These are phyloP conservation scores for Lydus trimaculatus DNA, from an alignment of 2,888 invertebrate genomes.

Conservation along the genomic window DNA sequence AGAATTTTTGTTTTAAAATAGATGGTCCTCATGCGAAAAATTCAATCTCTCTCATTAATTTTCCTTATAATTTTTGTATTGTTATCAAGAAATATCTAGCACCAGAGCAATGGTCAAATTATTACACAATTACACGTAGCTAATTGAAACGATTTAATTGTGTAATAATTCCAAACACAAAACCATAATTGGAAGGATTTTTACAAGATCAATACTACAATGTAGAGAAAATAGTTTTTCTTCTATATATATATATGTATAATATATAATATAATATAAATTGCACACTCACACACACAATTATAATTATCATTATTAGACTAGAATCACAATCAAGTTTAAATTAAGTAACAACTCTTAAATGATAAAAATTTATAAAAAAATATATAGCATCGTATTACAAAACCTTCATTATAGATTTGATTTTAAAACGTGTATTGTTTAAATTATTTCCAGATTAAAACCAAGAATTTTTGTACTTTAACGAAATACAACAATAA, in stretches of 20 bases:
- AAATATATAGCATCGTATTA: slow-evolving; percentile 11
- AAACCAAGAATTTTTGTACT: slow-evolving; percentile 22
- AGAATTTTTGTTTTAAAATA: slow-evolving; percentile 16
- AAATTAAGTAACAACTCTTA: slow-evolving; percentile 39
- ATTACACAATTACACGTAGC: not conserved
- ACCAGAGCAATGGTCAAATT: slow-evolving; percentile 13
- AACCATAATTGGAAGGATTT: not conserved
- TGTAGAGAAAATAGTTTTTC: slow-evolving; percentile 24
- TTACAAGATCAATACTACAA: slow-evolving; percentile 12
- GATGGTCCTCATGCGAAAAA: slow-evolving; percentile 38
- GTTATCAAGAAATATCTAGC: slow-evolving; percentile 1
- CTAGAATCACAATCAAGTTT: slow-evolving; percentile 46
- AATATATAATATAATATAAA: slow-evolving; percentile 42
- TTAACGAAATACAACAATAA: not conserved
- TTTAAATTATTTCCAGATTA: slow-evolving; percentile 16
- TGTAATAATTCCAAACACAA: not conserved
- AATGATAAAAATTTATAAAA: slow-evolving; percentile 38
- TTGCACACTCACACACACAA: slow-evolving; percentile 14
- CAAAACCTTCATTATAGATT: slow-evolving; percentile 16
- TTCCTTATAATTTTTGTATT: not conserved
- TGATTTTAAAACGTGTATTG: slow-evolving; percentile 23
- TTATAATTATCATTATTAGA: slow-evolving; percentile 43
- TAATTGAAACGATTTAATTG: not conserved
- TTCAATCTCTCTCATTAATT: not conserved
- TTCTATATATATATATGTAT: slow-evolving; percentile 45